A percentile compares a stretch with the other conserved stretches of the same genome.
Conservation (phyloP, 2,113 vertebrate species). For the Sinocyclocheilus maitianheensis region DNA sequence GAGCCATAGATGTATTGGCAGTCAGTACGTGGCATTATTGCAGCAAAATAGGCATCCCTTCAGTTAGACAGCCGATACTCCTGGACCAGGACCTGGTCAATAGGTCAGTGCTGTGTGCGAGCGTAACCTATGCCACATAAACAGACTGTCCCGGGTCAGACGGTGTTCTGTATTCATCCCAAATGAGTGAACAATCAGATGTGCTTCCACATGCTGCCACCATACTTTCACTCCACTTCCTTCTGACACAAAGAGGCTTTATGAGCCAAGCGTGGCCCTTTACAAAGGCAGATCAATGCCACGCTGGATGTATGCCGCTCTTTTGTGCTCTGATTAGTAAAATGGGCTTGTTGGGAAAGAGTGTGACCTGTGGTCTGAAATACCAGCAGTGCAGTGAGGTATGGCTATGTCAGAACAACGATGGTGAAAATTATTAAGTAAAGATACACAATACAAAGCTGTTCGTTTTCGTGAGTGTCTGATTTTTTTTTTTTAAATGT, state of each 20-base stretch:
- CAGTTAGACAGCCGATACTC: background rate
- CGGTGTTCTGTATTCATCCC: constrained; percentile 25
- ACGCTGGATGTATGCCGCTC: constrained; percentile 12
- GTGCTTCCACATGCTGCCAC: constrained; percentile 19
- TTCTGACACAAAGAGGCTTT: constrained; percentile 32
- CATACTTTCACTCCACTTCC: constrained; percentile 36
- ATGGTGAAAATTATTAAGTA: background rate
- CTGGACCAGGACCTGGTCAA: background rate
- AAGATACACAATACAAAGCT: background rate
- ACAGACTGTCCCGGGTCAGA: constrained; percentile 6
- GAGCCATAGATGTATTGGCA: background rate
- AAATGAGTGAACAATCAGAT: constrained; percentile 28
- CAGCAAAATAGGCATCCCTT: background rate
- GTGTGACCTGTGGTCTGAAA: constrained; percentile 35
- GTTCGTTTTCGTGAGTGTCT: background rate
- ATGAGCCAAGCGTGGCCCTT: constrained; percentile 11
- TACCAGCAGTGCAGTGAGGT: constrained; percentile 1
- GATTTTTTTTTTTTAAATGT: background rate
- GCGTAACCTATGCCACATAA: background rate
- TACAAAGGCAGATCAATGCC: constrained; percentile 29
- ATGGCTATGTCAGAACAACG: background rate
- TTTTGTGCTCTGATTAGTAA: constrained; percentile 45
- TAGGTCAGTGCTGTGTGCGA: background rate
- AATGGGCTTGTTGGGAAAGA: constrained; percentile 8
- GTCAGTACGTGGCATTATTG: background rate